Evolutionary conservation across 2,113 vertebrate genomes (phyloP).

Genomic region (Vulpes lagopus): DNA sequence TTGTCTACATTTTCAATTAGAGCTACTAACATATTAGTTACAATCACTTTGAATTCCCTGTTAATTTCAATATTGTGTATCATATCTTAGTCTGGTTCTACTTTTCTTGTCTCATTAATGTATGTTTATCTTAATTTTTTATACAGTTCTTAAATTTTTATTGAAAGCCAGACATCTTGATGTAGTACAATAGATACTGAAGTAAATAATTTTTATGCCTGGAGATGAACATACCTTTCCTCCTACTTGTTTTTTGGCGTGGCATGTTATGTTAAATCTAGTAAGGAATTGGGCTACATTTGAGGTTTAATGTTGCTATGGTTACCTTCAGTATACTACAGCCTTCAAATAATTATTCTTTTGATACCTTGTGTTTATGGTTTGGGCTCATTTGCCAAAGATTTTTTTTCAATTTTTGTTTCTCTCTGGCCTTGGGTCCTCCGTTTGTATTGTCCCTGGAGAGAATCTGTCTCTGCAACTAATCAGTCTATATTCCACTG

Average conservation of each 20-base stretch:
- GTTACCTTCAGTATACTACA: neutral
- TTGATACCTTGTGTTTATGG: neutral
- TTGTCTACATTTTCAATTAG: neutral
- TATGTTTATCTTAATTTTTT: neutral
- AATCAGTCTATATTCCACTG: neutral
- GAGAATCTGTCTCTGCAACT: neutral
- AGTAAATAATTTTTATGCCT: neutral
- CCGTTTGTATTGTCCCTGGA: neutral
- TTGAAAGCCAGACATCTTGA: neutral
- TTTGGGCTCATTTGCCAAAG: neutral
- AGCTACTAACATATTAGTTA: constrained; percentile 22
- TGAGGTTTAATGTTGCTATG: neutral
- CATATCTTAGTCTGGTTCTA: neutral
- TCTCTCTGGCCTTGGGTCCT: neutral
- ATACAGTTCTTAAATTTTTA: neutral
- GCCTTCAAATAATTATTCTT: neutral
- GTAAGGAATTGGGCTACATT: neutral
- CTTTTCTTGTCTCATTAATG: neutral
- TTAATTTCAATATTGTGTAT: neutral
- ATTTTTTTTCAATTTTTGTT: neutral
- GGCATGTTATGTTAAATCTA: neutral
- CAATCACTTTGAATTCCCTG: neutral
- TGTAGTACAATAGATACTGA: neutral
- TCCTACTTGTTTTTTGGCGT: neutral
- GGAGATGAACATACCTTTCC: neutral